phyloP scores from a whole-genome alignment of 2,888 invertebrate genomes.

The Aethes cnicana region DNA sequence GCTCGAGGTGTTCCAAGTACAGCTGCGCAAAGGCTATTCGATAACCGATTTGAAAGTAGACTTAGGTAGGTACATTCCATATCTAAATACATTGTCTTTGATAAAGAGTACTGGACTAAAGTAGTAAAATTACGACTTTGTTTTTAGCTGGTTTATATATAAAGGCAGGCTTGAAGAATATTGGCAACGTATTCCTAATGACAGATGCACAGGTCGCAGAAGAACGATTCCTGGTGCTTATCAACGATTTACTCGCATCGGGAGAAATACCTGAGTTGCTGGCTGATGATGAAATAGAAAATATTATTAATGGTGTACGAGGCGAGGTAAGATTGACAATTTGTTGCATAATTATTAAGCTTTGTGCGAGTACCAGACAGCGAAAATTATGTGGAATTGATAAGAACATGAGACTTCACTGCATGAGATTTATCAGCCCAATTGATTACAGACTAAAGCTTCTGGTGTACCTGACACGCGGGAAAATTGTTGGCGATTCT shows the following conservation, averaged over 20 bases:
- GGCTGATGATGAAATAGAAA: slow-evolving; percentile 94
- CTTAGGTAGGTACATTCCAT: slow-evolving; percentile 75
- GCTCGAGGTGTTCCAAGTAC: slow-evolving; percentile 96
- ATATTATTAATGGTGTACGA: slow-evolving; percentile 88
- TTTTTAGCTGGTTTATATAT: slow-evolving; percentile 87
- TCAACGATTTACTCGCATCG: slow-evolving; percentile 96
- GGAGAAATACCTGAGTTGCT: slow-evolving; percentile 96
- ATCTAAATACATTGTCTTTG: too few species aligned
- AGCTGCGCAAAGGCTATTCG: slow-evolving; percentile 93
- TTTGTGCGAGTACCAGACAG: too few species aligned
- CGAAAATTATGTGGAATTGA: too few species aligned
- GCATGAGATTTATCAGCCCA: too few species aligned
- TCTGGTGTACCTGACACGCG: slow-evolving; percentile 91
- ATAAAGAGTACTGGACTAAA: too few species aligned
- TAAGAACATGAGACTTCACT: too few species aligned
- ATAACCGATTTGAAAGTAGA: slow-evolving; percentile 90
- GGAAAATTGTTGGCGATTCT: slow-evolving; percentile 98
- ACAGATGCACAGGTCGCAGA: slow-evolving; percentile 96
- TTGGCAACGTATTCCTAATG: slow-evolving; percentile 95
- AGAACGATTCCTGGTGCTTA: slow-evolving; percentile 93
- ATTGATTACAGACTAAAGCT: slow-evolving; percentile 90
- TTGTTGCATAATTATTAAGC: too few species aligned
- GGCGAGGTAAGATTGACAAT: slow-evolving; percentile 84
- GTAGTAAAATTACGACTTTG: too few species aligned
- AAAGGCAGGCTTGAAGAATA: slow-evolving; percentile 93